These are phyloP conservation scores for Pseudomyrmex sp. DNA, from an alignment of 1,140 invertebrate species.

Conservation along the genomic window DNA sequence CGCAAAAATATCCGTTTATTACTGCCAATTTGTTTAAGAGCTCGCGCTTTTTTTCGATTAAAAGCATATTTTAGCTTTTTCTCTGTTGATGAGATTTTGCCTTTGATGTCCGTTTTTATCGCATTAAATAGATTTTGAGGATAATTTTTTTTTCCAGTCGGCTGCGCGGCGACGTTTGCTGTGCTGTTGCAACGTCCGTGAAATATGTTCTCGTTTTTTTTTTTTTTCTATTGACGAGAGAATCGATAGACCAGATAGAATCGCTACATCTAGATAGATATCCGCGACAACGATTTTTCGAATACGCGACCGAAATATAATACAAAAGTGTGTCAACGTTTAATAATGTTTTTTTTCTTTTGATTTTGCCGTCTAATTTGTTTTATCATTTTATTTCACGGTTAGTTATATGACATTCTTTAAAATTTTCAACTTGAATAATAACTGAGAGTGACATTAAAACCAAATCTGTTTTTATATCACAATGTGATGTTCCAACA, in stretches of 20 bases:
- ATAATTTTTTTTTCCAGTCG: conserved; percentile 47
- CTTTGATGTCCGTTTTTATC: conserved; percentile 59
- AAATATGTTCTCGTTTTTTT: conserved; percentile 45
- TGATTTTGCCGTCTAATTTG: background rate
- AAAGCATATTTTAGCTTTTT: conserved; percentile 41
- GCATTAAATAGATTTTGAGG: conserved; percentile 43
- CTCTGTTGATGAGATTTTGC: conserved; percentile 48
- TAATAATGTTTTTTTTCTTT: background rate
- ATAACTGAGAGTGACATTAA: background rate
- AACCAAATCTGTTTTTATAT: conserved; percentile 7
- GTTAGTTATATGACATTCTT: background rate
- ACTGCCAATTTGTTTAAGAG: conserved; percentile 55
- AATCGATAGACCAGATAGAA: conserved; percentile 32
- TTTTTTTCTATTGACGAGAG: conserved; percentile 23
- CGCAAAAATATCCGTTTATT: conserved; percentile 45
- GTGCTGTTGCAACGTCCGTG: conserved; percentile 30
- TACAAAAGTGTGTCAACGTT: background rate
- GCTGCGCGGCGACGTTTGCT: conserved; percentile 21
- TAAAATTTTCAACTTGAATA: background rate
- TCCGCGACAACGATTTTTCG: conserved; percentile 29
- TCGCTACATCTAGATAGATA: conserved; percentile 12
- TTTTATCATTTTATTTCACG: background rate
- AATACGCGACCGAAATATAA: conserved; percentile 18
- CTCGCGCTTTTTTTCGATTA: conserved; percentile 28
- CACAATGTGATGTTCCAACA: background rate